phyloP scores from a whole-genome alignment of 2,888 invertebrate genomes.

The Glyphotaelius pellucidus region DNA sequence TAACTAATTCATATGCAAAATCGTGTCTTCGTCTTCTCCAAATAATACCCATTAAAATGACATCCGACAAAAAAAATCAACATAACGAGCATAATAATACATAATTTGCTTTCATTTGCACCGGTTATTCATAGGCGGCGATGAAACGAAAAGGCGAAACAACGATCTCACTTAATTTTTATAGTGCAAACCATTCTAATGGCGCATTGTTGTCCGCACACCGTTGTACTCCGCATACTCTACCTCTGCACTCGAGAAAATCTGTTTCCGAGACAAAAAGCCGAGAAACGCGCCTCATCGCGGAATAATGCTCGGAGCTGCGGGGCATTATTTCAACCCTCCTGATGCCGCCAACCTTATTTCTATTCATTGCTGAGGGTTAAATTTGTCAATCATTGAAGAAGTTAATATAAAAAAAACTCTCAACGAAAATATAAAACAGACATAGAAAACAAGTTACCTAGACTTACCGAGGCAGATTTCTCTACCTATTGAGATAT shows the following conservation, averaged over 20 bases:
- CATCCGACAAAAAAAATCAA: background rate
- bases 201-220: slow-evolving; percentile 59
- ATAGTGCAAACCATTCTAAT: slow-evolving; percentile 62
- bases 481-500: too few species aligned
- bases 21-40: background rate
- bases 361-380: background rate
- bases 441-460: too few species aligned
- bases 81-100: background rate
- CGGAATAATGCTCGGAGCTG: slow-evolving; percentile 14
- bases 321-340: slow-evolving; percentile 19
- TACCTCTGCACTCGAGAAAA: slow-evolving; percentile 33
- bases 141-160: slow-evolving; percentile 44
- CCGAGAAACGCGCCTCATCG: slow-evolving; percentile 36
- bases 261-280: slow-evolving; percentile 32
- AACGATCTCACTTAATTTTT: slow-evolving; percentile 61
- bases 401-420: too few species aligned
- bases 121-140: slow-evolving; percentile 48
- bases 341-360: background rate
- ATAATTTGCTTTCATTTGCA: slow-evolving; percentile 39
- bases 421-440: too few species aligned
- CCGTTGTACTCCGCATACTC: background rate
- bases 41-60: background rate
- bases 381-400: background rate
- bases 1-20: background rate
- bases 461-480: too few species aligned